A percentile compares a stretch with the other conserved stretches of the same genome.
Conservation (phyloP, 2,888 invertebrate species). For the Plusia festucae region DNA sequence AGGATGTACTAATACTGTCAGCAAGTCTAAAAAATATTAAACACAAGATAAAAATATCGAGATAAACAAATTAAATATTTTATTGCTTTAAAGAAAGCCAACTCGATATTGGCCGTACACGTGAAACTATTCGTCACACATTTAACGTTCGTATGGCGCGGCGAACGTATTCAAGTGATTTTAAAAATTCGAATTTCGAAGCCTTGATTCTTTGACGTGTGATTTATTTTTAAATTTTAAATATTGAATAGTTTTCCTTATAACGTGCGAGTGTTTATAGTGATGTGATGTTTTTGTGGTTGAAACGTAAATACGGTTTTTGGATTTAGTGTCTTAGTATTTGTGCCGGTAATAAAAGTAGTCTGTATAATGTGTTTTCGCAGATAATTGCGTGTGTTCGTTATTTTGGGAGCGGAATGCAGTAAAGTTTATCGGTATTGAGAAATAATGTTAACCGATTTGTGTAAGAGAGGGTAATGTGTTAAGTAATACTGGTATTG, state of each 20-base stretch:
- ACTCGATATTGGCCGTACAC: conserved; percentile 23
- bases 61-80: conserved; percentile 35
- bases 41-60: conserved; percentile 20
- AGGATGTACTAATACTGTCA: background rate
- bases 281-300: conserved; percentile 46
- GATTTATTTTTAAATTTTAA: background rate
- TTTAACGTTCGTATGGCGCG: conserved; percentile 35
- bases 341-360: conserved; percentile 17
- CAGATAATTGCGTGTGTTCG: conserved; percentile 1
- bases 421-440: conserved; percentile 20
- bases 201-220: conserved; percentile 2
- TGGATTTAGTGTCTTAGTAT: background rate
- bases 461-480: conserved; percentile 18
- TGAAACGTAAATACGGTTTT: conserved; percentile 33
- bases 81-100: conserved; percentile 16
- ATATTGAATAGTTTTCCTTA: conserved; percentile 1
- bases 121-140: conserved; percentile 41
- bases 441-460: conserved; percentile 14
- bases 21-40: background rate
- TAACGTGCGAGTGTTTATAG: conserved; percentile 41
- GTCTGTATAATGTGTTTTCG: conserved; percentile 11
- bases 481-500: conserved; percentile 13
- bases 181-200: conserved; percentile 20
- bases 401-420: conserved; percentile 20
- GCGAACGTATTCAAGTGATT: conserved; percentile 56